Conservation (phyloP, 2,888 invertebrate species). For the Petrolisthes cinctipes region DNA sequence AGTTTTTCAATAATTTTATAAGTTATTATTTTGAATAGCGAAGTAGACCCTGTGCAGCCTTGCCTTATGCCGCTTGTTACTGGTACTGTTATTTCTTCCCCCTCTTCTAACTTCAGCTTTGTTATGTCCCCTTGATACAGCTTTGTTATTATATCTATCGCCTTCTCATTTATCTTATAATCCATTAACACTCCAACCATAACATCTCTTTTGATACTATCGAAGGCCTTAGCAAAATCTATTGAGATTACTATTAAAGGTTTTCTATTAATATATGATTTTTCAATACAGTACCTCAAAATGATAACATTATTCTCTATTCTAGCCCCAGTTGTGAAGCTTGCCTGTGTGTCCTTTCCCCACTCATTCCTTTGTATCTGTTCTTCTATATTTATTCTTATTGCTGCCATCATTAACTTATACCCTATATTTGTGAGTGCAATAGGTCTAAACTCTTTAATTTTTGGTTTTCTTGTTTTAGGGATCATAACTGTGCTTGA, state of each 20-base stretch:
- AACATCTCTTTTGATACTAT: background rate
- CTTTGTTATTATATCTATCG: background rate
- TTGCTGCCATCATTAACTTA: background rate
- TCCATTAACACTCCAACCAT: background rate
- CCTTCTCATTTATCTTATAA: background rate
- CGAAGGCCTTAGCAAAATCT: background rate
- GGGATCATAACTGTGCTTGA: background rate
- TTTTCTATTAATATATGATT: background rate
- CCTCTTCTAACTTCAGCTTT: background rate
- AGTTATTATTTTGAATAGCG: conserved; percentile 12
- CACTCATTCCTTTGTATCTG: background rate
- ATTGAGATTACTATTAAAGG: conserved; percentile 9
- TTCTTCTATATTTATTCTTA: conserved; percentile 5
- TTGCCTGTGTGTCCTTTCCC: conserved; percentile 1
- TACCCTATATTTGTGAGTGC: conserved; percentile 8
- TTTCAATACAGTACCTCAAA: background rate
- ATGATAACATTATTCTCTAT: background rate
- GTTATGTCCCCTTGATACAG: conserved; percentile 3
- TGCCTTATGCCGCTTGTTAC: conserved; percentile 13
- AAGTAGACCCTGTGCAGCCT: conserved; percentile 19
- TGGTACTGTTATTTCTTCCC: background rate
- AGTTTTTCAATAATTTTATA: conserved; percentile 6
- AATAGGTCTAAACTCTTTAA: conserved; percentile 5
- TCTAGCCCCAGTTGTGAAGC: background rate
- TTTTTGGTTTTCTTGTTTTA: conserved; percentile 16